Evolutionary conservation across 2,113 vertebrate species (phyloP).

Genomic region (Oophaga pumilio): DNA sequence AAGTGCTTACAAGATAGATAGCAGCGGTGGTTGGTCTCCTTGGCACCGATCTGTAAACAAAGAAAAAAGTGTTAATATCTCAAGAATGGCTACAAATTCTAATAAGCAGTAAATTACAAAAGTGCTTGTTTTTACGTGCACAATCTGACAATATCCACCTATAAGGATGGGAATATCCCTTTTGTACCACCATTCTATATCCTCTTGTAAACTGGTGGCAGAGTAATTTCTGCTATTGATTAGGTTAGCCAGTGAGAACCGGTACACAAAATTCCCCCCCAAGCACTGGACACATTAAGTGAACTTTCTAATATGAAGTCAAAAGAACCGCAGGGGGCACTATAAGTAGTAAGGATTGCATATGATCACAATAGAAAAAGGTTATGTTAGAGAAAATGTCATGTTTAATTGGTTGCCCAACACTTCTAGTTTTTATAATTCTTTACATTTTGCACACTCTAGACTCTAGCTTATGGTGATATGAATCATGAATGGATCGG

Average conservation of each 20-base stretch:
- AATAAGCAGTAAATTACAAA: too few relatives aligned
- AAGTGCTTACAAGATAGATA: too few relatives aligned
- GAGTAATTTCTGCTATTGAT: too few relatives aligned
- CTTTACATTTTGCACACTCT: constrained; percentile 28
- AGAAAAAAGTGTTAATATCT: too few relatives aligned
- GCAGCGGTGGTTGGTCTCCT: too few relatives aligned
- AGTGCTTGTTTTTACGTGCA: too few relatives aligned
- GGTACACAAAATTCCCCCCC: neutral
- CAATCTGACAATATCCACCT: too few relatives aligned
- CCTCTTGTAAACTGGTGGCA: neutral
- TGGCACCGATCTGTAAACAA: too few relatives aligned
- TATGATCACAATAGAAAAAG: neutral
- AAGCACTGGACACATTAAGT: neutral
- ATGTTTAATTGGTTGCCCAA: neutral
- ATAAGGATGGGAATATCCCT: too few relatives aligned
- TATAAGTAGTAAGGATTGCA: neutral
- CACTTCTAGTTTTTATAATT: neutral
- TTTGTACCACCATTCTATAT: neutral
- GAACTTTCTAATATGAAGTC: neutral
- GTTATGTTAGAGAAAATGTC: neutral
- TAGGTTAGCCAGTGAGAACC: neutral
- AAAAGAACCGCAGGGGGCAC: too few relatives aligned
- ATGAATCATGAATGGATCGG: constrained; percentile 99
- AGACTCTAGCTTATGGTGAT: constrained; percentile 97
- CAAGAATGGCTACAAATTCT: too few relatives aligned